Conservation (phyloP, 2,113 vertebrate species). For the Chlamydotis undulata region DNA sequence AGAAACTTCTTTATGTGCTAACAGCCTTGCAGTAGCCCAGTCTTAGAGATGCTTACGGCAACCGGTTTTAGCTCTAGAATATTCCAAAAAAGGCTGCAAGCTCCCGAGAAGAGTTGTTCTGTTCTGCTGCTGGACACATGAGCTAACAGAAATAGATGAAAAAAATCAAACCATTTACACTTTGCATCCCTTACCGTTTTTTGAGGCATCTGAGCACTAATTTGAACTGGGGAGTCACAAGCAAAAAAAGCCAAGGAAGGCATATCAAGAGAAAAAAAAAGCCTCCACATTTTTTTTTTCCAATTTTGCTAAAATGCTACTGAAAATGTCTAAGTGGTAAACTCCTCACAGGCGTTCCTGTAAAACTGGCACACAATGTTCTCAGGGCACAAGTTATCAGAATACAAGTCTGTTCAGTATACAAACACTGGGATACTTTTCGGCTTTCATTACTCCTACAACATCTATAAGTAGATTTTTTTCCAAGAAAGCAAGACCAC, state of each 20-base stretch:
- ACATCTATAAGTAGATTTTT: not conserved
- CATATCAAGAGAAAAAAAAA: not conserved
- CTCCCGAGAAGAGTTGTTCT: not conserved
- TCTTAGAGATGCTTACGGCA: not conserved
- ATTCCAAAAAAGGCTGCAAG: not conserved
- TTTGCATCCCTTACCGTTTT: not conserved
- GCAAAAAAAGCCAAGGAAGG: not conserved
- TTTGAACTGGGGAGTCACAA: not conserved
- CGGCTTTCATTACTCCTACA: not conserved
- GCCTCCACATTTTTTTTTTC: too few relatives aligned
- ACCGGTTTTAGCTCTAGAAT: not conserved
- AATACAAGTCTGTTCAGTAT: too few relatives aligned
- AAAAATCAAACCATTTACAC: not conserved
- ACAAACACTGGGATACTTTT: not conserved
- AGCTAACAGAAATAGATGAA: not conserved
- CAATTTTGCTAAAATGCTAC: not conserved
- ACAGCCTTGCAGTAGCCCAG: not conserved
- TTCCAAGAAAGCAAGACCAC: not conserved
- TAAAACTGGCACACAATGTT: not conserved
- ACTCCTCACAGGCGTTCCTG: not conserved
- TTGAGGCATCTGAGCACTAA: not conserved
- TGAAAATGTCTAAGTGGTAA: not conserved
- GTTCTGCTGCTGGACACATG: fast-evolving
- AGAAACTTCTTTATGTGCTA: not conserved
- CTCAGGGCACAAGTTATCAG: fast-evolving